Conservation (phyloP, 2,113 vertebrate species). For the Heterochromis multidens region DNA sequence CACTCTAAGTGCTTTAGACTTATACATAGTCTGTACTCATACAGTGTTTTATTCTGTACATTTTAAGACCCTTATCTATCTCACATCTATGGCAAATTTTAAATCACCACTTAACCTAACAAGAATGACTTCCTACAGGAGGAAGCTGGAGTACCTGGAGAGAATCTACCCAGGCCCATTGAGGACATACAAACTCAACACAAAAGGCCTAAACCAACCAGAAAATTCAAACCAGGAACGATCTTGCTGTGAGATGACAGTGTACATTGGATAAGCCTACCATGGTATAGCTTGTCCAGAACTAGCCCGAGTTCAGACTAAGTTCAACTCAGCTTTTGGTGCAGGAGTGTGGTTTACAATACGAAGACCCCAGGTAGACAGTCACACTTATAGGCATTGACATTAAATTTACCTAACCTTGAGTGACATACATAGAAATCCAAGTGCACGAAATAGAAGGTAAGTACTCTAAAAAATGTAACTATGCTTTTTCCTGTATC, state of each 20-base stretch:
- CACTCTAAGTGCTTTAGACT: neutral
- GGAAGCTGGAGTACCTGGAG: too few relatives aligned
- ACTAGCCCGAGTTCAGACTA: neutral
- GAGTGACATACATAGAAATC: neutral
- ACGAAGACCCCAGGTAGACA: neutral
- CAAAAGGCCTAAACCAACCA: neutral
- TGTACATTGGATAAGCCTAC: too few relatives aligned
- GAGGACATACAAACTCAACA: neutral
- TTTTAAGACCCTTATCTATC: neutral
- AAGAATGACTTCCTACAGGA: neutral
- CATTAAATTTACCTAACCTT: neutral
- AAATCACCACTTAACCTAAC: neutral
- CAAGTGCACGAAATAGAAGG: neutral
- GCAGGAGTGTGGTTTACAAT: neutral
- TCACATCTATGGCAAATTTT: neutral
- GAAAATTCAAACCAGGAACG: neutral
- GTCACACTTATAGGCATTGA: neutral
- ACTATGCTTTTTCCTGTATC: neutral
- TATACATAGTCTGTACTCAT: too few relatives aligned
- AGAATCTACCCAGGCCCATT: neutral
- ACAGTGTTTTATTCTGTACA: neutral
- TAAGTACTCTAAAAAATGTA: neutral
- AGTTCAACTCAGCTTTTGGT: neutral
- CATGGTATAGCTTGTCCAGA: neutral
- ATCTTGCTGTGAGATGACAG: neutral